Evolutionary conservation across 2,113 vertebrate species (phyloP).

Genomic region (Lepus americanus): DNA sequence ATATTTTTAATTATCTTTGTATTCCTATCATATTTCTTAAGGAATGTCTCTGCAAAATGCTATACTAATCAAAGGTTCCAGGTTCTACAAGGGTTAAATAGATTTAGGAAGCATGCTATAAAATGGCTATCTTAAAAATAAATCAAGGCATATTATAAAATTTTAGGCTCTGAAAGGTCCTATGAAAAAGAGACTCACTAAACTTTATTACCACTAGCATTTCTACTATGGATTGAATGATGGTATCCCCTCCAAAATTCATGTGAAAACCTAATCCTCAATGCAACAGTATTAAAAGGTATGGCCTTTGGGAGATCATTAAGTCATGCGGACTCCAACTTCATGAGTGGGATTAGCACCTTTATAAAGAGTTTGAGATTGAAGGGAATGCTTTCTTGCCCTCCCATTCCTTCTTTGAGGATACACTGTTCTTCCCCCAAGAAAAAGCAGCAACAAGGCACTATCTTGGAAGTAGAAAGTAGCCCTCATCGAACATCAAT

Average conservation of each 20-base stretch:
- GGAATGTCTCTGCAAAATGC: not conserved
- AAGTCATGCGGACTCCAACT: not conserved
- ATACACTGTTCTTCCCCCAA: not conserved
- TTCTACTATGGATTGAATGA: not conserved
- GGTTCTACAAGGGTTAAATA: not conserved
- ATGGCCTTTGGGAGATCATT: not conserved
- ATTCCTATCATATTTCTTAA: conserved; percentile 46
- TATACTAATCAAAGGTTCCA: conserved; percentile 23
- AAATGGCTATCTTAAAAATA: not conserved
- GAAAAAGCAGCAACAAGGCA: not conserved
- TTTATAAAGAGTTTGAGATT: not conserved
- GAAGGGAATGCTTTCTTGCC: not conserved
- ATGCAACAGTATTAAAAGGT: not conserved
- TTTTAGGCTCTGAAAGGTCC: conserved; percentile 26
- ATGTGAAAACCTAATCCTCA: not conserved
- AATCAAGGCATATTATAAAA: conserved; percentile 16
- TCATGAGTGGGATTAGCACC: not conserved
- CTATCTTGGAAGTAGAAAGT: not conserved
- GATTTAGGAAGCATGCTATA: conserved; percentile 27
- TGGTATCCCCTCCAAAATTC: not conserved
- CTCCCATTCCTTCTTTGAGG: not conserved
- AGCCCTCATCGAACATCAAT: not conserved
- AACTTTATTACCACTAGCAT: conserved; percentile 32
- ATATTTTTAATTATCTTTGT: conserved; percentile 40
- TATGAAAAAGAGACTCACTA: conserved; percentile 5